Conservation (phyloP, 1,140 invertebrate genomes). For the Leptopilina boulardi region DNA sequence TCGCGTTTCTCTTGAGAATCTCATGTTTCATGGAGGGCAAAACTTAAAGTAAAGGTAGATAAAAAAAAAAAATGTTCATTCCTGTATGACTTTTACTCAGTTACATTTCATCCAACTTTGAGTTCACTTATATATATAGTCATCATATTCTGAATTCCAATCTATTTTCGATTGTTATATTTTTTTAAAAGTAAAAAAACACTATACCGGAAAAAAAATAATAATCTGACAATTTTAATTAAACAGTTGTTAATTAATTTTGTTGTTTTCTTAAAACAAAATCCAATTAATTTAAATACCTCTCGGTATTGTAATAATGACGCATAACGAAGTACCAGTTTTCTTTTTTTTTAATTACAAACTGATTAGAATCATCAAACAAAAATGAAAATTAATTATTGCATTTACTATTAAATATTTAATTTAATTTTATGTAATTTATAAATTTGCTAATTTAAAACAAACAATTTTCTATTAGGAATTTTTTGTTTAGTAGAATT, state of each 20-base stretch:
- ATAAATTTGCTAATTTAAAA: no score
- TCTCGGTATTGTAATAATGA: no score
- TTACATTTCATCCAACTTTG: neutral
- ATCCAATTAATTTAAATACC: neutral
- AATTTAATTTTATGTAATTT: no score
- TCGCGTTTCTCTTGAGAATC: constrained; percentile 67
- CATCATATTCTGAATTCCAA: neutral
- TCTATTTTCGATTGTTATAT: constrained; percentile 1
- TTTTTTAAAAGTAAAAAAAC: no score
- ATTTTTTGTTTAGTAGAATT: no score
- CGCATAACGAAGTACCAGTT: neutral
- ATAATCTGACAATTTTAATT: neutral
- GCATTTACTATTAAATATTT: no score
- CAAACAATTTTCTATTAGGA: no score
- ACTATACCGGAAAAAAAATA: neutral
- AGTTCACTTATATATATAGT: constrained; percentile 15
- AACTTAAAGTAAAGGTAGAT: constrained; percentile 23
- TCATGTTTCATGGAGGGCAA: constrained; percentile 63
- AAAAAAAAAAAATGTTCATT: constrained; percentile 15
- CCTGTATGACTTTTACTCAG: constrained; percentile 26
- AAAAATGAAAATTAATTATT: no score
- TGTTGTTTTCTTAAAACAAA: neutral
- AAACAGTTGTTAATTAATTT: neutral
- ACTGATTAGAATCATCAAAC: no score
- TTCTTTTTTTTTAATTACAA: neutral